Base-by-base conservation (phyloP, 2,888 invertebrate genomes). In the Koerneria pararmatus region DNA sequence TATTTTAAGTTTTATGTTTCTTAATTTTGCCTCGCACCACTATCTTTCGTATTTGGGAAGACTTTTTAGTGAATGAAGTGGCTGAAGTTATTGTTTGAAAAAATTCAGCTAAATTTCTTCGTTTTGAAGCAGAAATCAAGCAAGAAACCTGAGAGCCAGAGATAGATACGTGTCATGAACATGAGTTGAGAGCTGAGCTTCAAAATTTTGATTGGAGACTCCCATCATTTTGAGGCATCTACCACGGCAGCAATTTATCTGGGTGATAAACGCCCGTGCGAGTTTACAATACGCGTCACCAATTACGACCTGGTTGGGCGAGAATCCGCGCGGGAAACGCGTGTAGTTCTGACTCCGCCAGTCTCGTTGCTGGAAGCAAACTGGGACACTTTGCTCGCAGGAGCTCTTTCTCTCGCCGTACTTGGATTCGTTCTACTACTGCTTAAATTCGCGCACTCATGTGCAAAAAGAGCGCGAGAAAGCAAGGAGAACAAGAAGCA, bases 271-370 rank as follows among this genome's bases (percentile, higher is more conserved):
- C 66, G 69, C 22, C 66, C 74, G 29, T 80, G 80, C 71, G 78
- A 80, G 59, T 78, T 74, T 67, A 66, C 75, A 63, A 68, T 80
- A 63, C 70, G 74, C 29, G 69, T 80, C 59, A 73, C 75, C 31
- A 78, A 78, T 68, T 78, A 76, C 69, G 78, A 78, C 67, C 69
- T 76, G 57, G 69, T 74, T 5, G 78, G 77, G 64, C 65, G 57
- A 65, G 54, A 64, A 11, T 37, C 62, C n/a, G 49, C 49, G 22
- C 37, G 56, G 41, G 64, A 64, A 27, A 64, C 64, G 15, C 35
- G 64, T 11, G 64, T 64, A 2, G 32, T 53, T 3, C 34, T 62
- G 51, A 27, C 62, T 27, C 37, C 37, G 49, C 24, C 62, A 1
- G 34, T 19, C 27, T 22, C n/a, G 19, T 35, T 62, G 34, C 53